These are phyloP conservation scores for Penaeus indicus DNA, from an alignment of 1,140 invertebrate genomes.

Conservation along the genomic window DNA sequence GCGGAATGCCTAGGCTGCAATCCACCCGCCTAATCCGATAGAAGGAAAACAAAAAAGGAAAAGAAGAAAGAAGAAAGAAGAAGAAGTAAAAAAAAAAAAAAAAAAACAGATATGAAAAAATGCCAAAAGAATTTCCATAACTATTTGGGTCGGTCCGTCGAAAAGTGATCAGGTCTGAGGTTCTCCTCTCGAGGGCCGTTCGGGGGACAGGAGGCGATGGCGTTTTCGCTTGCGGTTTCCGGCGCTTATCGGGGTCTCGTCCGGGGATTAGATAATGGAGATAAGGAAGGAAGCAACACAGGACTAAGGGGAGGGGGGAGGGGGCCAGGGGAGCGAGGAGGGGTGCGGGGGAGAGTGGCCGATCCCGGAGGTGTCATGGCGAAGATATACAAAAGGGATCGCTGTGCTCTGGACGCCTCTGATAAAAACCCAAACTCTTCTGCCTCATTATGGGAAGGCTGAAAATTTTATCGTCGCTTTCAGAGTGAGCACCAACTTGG, in stretches of 20 bases:
- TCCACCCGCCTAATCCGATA: conserved; percentile 24
- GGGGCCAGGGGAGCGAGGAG: conserved; percentile 10
- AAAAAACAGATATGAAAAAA: conserved; percentile 36
- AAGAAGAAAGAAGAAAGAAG: neutral
- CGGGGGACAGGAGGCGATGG: neutral
- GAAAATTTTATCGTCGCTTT: conserved; percentile 59
- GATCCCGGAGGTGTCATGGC: neutral
- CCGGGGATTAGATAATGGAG: neutral
- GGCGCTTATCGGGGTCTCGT: conserved; percentile 3
- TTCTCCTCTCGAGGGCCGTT: neutral
- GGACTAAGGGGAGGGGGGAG: neutral
- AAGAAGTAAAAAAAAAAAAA: neutral
- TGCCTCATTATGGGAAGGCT: conserved; percentile 60
- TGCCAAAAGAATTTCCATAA: conserved; percentile 52
- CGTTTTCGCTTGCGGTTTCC: neutral
- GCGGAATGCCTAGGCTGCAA: conserved; percentile 18
- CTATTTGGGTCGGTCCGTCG: conserved; percentile 41
- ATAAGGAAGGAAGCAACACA: neutral
- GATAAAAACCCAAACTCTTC: conserved; percentile 50
- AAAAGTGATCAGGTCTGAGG: conserved; percentile 19
- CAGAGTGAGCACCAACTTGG: conserved; percentile 63
- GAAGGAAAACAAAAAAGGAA: conserved; percentile 5
- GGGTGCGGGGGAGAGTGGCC: neutral
- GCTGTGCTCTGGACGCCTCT: conserved; percentile 32
- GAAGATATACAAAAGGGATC: conserved; percentile 42